Evolutionary conservation across 2,888 invertebrate species (phyloP), one percentile per base, ranked within the genome.

Genomic region (Parnassius glacialis): DNA sequence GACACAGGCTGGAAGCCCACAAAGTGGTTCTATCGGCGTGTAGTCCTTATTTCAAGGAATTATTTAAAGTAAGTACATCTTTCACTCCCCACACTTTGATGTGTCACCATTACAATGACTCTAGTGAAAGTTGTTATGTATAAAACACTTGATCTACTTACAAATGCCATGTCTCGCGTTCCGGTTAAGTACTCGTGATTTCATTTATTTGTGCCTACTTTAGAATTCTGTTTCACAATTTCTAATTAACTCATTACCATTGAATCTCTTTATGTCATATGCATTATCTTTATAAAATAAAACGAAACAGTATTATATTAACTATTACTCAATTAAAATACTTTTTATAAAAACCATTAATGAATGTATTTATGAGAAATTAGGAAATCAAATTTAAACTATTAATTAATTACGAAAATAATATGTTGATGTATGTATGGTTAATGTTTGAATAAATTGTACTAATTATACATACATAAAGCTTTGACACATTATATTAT

Each of bases 31-130:
- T 96, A 71, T 96, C 96, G 68, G 96, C 96, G 73, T 96, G 96
- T 92, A 96, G 96, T 90, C 96, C 96, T 74, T 96, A 96, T 92
- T 96, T 96, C 92, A 96, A 96, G 93, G 95, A 95, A 91, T 92
- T 96, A 80, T 95, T 96, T 91, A 95, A 95, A 94, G 95, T 95
- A 93, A 93, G 93, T 91, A 80, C 80, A 85, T 90, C 88, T 90
- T 90, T 90, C 87, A 85, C 89, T 89, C 90, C 87, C 87, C 89
- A 89, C 90, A 89, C 87, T 87, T 87, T 90, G 90, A 90, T 90
- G 91, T 91, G 90, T 91, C 91, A 91, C 90, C 91, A 90, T 90
- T 90, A 91, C 91, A 90, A 91, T 91, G 91, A 90, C 86, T 91
- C 85, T 89, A 90, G 89, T 90, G 90, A 90, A 90, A 91, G 90